Base-by-base conservation (phyloP, 2,888 invertebrate genomes). In the Marronus borbonicus region DNA sequence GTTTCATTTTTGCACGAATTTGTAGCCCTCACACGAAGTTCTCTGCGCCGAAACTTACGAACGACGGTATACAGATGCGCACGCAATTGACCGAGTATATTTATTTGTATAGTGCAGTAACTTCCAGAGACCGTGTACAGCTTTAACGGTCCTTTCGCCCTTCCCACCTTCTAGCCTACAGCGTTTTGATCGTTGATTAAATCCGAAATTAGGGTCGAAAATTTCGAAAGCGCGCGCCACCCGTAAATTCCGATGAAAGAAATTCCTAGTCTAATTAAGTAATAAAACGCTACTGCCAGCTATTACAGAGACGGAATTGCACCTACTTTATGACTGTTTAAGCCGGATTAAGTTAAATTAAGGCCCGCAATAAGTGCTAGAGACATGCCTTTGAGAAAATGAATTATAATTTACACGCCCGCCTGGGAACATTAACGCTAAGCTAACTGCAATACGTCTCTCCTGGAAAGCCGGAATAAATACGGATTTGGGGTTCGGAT, bases 131-230 rank as follows among this genome's bases (percentile, higher is more conserved):
- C 44, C 44, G 44, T 44, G 44, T 44, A 36, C 31, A 12, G 44
- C 44, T 44, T 44, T 44, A 44, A 44, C 44, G 44, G 44, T 44
- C 44, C 44, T 44, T 12, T 8, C 44, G 20, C 55, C 5, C 0
- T 36, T 58, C 5, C 55, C 20, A 20, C 20, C 8, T 58, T 58
- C 55, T 17, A 8, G n/a, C 24, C 55, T 58, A 58, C 55, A 8
- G 60, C 74, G 12, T 52, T 28, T 74, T 69, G 39, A 60, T 49
- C 52, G 76, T 60, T 76, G 76, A 76, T 76, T 76, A 76, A 76
- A 76, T 76, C 76, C 65, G 36, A 69, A 68, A 76, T 76, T 68
- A 69, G 69, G 76, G 60, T 65, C 65, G 76, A 58, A 72, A 58
- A 72, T 72, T 72, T 72, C 72, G 58, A 55, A 58, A 17, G 52